Base-by-base conservation (phyloP, 2,888 invertebrate genomes). In the Pyrrhia umbra region DNA sequence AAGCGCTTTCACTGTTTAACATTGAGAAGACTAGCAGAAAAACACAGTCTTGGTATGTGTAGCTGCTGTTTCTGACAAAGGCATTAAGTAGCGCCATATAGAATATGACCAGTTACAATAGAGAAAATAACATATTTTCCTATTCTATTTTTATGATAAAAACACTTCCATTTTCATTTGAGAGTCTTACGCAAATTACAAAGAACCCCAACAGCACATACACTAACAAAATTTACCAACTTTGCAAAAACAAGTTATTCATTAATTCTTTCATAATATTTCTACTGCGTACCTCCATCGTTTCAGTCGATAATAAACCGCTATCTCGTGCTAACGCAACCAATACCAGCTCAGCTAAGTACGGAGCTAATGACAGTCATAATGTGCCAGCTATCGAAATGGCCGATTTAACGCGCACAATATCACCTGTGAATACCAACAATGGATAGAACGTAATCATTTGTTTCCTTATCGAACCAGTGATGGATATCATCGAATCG, bases 361-460 rank as follows among this genome's bases (percentile, higher is more conserved):
- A 71, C 66, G 10, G 10, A 72, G 47, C 61, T 76, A 77, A 79
- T 72, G 66, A 77, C 20, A 10, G 57, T 21, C 37, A 40, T 45
- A 60, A 57, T 39, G 30, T 42, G 27, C 27, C 52, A 40, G 45
- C 49, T 56, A 75, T 70, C 52, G 43, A 50, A 54, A 20, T 47
- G 42, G 25, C 60, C 58, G 39, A 49, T 62, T 59, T 56, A 43
- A 50, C 30, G 39, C 18, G 42, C 42, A 57, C 60, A 25, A 61
- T 58, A 64, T 45, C 49, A 45, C 43, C 54, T 25, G 49, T 6
- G 45, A 50, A 25, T 60, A 54, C 37, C 45, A 70, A 43, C 64
- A 70, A 63, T 70, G 43, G 23, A 47, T 46, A 49, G 20, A 49
- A 50, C 40, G 43, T 47, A 57, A 54, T 75, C 34, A 34, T 34